Percentiles rank a stretch among this genome's conserved stretches.
Conservation (phyloP, 1,140 invertebrate genomes). For the Chlorops oryzae region DNA sequence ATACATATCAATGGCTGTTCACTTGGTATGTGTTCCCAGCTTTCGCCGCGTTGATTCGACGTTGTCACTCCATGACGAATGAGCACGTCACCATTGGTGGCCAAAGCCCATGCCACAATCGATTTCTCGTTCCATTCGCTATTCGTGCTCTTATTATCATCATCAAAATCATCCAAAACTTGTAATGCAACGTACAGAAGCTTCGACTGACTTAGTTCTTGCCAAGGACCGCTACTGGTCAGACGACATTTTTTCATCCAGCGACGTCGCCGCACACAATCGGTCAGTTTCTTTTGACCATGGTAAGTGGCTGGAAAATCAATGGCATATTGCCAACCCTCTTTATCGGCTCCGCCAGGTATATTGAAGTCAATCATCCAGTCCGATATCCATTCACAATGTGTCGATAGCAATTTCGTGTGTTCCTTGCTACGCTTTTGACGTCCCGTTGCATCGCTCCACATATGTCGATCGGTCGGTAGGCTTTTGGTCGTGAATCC, state of each 20-base stretch:
- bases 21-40: slow-evolving; percentile 73
- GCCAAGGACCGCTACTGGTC: slow-evolving; percentile 80
- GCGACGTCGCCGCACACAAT: slow-evolving; percentile 76
- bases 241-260: slow-evolving; percentile 81
- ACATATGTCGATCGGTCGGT: slow-evolving; percentile 82
- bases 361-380: slow-evolving; percentile 86
- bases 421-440: slow-evolving; percentile 77
- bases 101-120: slow-evolving; percentile 72
- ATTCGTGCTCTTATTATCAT: slow-evolving; percentile 24
- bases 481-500: slow-evolving; percentile 79
- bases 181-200: slow-evolving; percentile 66
- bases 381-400: slow-evolving; percentile 87
- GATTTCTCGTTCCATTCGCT: slow-evolving; percentile 31
- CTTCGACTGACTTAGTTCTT: slow-evolving; percentile 75
- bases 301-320: slow-evolving; percentile 85
- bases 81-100: slow-evolving; percentile 74
- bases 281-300: slow-evolving; percentile 75
- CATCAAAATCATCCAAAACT: slow-evolving; percentile 27
- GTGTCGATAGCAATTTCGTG: slow-evolving; percentile 74
- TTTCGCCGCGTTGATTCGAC: slow-evolving; percentile 60
- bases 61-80: slow-evolving; percentile 68
- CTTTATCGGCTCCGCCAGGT: slow-evolving; percentile 79
- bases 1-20: slow-evolving; percentile 71
- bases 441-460: slow-evolving; percentile 79
- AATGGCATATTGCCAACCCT: slow-evolving; percentile 91